Evolutionary conservation across 2,113 vertebrate species (phyloP).

Genomic region (Salvelinus alpinus): DNA sequence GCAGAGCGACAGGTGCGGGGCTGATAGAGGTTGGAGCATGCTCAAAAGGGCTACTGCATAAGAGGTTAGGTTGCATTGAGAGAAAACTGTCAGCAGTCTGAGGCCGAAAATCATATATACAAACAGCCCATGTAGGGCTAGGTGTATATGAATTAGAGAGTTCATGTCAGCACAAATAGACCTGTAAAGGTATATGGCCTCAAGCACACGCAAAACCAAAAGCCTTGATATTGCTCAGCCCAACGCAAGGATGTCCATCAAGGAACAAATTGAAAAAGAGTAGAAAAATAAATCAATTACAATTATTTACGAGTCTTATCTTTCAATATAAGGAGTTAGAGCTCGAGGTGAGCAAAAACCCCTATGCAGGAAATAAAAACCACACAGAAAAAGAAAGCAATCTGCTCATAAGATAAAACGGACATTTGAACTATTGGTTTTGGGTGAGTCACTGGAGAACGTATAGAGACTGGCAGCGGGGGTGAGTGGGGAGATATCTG

Average conservation of each 20-base stretch:
- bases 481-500: not conserved
- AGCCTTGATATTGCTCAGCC: constrained; percentile 29
- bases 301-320: not conserved
- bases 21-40: constrained; percentile 83
- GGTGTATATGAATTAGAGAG: constrained; percentile 30
- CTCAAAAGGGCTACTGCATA: constrained; percentile 82
- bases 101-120: constrained; percentile 19
- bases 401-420: constrained; percentile 37
- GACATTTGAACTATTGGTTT: constrained; percentile 51
- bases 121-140: not conserved
- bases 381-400: not conserved
- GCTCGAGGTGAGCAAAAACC: not conserved
- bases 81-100: constrained; percentile 17
- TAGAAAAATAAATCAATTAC: not conserved
- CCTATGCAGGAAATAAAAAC: not conserved
- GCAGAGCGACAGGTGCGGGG: constrained; percentile 70
- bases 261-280: not conserved
- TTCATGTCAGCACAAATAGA: constrained; percentile 13
- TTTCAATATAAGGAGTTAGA: not conserved
- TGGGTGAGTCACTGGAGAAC: constrained; percentile 34
- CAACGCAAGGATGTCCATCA: constrained; percentile 42
- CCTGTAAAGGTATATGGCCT: not conserved
- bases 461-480: constrained; percentile 21
- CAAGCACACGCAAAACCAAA: constrained; percentile 47
- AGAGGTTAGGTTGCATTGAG: constrained; percentile 67